A percentile compares a stretch with the other conserved stretches of the same genome.
Evolutionary conservation across 2,888 invertebrate species (phyloP).

Genomic region (Lepidochrysops patricia): DNA sequence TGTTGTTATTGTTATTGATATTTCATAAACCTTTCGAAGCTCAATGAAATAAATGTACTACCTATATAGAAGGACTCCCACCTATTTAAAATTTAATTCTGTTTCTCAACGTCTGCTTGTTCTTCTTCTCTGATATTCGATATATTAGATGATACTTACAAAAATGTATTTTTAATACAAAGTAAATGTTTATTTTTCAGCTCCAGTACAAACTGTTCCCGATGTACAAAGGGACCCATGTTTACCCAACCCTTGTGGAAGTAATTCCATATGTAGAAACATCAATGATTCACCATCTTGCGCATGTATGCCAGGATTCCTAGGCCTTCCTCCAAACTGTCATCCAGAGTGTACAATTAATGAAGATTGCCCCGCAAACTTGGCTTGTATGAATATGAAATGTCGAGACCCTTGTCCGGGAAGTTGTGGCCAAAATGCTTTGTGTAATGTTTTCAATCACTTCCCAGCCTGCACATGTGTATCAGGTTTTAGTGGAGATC

Average conservation of each 20-base stretch:
- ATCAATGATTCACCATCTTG: conserved; percentile 77
- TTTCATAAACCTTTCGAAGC: too few relatives aligned
- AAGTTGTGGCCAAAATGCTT: conserved; percentile 78
- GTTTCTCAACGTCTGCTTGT: too few relatives aligned
- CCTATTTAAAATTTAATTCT: too few relatives aligned
- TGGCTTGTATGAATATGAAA: conserved; percentile 82
- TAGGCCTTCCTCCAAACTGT: conserved; percentile 83
- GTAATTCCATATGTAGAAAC: conserved; percentile 77
- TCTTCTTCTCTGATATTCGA: background rate
- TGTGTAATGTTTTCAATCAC: conserved; percentile 79
- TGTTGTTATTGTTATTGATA: too few relatives aligned
- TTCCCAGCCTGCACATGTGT: conserved; percentile 80
- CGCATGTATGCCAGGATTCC: conserved; percentile 77
- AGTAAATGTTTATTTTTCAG: conserved; percentile 31
- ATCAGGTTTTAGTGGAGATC: conserved; percentile 84
- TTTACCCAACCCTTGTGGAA: conserved; percentile 81
- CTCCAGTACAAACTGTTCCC: conserved; percentile 35
- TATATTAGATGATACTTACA: too few relatives aligned
- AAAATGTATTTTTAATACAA: too few relatives aligned
- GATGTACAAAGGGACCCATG: conserved; percentile 76
- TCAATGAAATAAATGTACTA: too few relatives aligned
- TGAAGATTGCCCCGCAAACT: conserved; percentile 80
- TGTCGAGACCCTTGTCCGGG: conserved; percentile 84
- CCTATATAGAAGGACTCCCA: too few relatives aligned
- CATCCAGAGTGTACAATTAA: conserved; percentile 82